Conservation (phyloP, 1,140 invertebrate species). For the Rhagoletis zephyria region DNA sequence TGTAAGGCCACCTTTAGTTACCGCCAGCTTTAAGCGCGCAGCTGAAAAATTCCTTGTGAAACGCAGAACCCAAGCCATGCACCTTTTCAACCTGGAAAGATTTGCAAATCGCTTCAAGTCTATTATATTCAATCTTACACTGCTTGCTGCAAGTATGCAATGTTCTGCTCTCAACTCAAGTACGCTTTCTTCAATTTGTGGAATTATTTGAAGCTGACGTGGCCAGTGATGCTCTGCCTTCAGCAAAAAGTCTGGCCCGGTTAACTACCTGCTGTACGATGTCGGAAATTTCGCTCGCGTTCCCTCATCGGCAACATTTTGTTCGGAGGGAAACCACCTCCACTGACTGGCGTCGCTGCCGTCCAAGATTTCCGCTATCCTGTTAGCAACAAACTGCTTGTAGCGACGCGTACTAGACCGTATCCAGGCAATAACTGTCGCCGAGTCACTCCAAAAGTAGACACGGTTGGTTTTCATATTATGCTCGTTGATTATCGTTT, state of each 20-base stretch:
- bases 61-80: not conserved
- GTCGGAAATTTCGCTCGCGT: not conserved
- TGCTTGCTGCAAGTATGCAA: not conserved
- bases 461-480: too few species aligned
- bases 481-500: constrained; percentile 10
- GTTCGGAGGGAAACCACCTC: not conserved
- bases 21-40: not conserved
- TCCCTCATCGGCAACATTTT: not conserved
- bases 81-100: not conserved
- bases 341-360: not conserved
- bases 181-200: not conserved
- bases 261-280: not conserved
- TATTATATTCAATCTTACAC: not conserved
- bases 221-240: not conserved
- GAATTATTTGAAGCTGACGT: not conserved
- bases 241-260: not conserved
- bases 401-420: constrained; percentile 57
- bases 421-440: constrained; percentile 62
- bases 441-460: constrained; percentile 59
- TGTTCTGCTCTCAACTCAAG: not conserved
- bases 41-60: not conserved
- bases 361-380: not conserved
- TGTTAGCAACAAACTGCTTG: constrained; percentile 10
- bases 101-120: not conserved
- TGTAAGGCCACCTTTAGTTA: not conserved